Evolutionary conservation across 2,113 vertebrate species (phyloP).

Genomic region (Regulus satrapa): DNA sequence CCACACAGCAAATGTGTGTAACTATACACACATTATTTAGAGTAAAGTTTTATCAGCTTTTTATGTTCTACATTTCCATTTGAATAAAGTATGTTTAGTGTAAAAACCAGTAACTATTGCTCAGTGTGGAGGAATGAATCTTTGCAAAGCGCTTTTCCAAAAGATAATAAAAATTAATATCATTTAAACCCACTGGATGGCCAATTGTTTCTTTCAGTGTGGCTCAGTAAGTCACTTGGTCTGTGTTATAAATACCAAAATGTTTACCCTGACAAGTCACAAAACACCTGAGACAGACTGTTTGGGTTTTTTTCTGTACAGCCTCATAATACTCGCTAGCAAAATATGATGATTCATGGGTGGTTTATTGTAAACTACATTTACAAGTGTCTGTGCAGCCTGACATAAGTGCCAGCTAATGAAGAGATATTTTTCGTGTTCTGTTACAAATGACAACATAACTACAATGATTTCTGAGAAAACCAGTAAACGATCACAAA

Average conservation of each 20-base stretch:
- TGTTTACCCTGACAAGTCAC: neutral
- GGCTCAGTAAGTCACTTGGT: neutral
- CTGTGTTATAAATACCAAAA: neutral
- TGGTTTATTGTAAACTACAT: neutral
- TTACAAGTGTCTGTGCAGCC: neutral
- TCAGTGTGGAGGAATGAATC: neutral
- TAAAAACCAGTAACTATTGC: neutral
- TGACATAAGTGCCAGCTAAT: neutral
- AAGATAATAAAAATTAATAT: slow-evolving; percentile 17
- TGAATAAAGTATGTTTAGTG: neutral
- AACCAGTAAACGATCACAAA: neutral
- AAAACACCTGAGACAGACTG: neutral
- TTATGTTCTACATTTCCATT: neutral
- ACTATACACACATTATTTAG: neutral
- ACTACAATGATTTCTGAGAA: neutral
- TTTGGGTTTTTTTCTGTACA: neutral
- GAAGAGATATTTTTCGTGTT: neutral
- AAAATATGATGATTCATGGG: neutral
- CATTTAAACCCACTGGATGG: neutral
- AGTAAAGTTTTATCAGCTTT: neutral
- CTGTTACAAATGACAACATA: neutral
- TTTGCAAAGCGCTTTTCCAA: neutral
- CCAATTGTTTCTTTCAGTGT: neutral
- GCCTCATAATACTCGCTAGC: neutral
- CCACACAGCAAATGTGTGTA: neutral